Percentiles rank a stretch among this genome's conserved stretches.
These are phyloP conservation scores for Passer montanus DNA, from an alignment of 2,113 vertebrate species.

Conservation along the genomic window DNA sequence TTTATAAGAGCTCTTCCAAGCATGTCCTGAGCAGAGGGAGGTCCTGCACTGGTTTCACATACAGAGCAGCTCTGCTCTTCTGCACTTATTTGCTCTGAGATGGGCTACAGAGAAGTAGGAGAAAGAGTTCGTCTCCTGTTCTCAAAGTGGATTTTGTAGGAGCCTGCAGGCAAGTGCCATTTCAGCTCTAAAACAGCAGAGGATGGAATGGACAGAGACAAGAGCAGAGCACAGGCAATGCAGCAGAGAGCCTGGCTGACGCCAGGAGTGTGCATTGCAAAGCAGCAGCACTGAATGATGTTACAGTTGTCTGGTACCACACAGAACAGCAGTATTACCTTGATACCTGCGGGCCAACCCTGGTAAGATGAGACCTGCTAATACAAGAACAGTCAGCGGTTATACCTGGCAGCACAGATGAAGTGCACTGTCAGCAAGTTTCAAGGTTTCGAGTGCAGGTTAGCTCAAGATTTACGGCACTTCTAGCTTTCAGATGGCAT, in stretches of 20 bases:
- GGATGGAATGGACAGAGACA: neutral
- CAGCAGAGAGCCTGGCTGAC: neutral
- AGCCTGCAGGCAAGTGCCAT: neutral
- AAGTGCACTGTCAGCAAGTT: conserved; percentile 14
- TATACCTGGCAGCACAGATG: neutral
- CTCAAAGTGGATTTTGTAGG: neutral
- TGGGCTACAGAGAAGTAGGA: neutral
- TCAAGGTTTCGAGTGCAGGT: conserved; percentile 42
- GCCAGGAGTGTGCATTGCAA: neutral
- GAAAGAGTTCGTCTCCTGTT: neutral
- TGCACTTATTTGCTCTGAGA: neutral
- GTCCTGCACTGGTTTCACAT: neutral
- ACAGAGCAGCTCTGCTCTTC: neutral
- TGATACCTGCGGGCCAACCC: neutral
- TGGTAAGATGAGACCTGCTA: neutral
- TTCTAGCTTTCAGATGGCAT: conserved; percentile 38
- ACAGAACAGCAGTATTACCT: neutral
- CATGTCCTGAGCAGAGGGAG: neutral
- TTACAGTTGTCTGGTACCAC: neutral
- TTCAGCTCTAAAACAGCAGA: neutral
- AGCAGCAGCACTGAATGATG: neutral
- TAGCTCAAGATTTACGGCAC: conserved; percentile 53
- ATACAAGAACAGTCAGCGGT: neutral
- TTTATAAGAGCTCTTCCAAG: neutral
- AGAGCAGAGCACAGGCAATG: neutral